Conservation (phyloP, 2,888 invertebrate genomes). For the Ophion slaviceki region DNA sequence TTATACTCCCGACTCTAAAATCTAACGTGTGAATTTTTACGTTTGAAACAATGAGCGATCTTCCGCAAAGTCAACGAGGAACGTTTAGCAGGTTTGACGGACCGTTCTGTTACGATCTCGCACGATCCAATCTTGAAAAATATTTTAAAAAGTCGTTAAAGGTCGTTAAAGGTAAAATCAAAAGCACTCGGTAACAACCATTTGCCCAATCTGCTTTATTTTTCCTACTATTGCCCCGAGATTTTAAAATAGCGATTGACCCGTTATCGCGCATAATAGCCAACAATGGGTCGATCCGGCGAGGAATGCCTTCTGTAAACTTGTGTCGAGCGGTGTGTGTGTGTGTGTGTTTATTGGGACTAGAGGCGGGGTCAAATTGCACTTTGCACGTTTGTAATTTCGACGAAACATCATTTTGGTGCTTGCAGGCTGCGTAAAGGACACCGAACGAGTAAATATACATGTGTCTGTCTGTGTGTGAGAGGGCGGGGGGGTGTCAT, state of each 20-base stretch:
- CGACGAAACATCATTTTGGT: background rate
- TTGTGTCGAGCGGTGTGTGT: background rate
- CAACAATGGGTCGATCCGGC: background rate
- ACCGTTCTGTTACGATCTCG: background rate
- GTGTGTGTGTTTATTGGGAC: no score
- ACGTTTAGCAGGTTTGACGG: background rate
- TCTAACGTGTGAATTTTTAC: background rate
- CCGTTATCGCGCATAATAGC: background rate
- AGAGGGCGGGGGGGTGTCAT: background rate
- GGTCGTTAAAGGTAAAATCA: background rate
- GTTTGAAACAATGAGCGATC: background rate
- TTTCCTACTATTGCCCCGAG: background rate
- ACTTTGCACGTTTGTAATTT: background rate
- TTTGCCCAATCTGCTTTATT: background rate
- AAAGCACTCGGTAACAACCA: background rate
- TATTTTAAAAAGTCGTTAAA: no score
- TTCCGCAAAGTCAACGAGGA: background rate
- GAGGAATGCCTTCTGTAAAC: background rate
- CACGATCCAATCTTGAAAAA: background rate
- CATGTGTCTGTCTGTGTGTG: background rate
- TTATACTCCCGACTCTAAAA: no score
- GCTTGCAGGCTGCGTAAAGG: background rate
- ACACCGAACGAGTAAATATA: constrained; percentile 12
- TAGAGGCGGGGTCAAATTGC: background rate
- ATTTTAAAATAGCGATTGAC: background rate